Evolutionary conservation across 2,113 vertebrate species (phyloP).

Genomic region (Anser cygnoides): DNA sequence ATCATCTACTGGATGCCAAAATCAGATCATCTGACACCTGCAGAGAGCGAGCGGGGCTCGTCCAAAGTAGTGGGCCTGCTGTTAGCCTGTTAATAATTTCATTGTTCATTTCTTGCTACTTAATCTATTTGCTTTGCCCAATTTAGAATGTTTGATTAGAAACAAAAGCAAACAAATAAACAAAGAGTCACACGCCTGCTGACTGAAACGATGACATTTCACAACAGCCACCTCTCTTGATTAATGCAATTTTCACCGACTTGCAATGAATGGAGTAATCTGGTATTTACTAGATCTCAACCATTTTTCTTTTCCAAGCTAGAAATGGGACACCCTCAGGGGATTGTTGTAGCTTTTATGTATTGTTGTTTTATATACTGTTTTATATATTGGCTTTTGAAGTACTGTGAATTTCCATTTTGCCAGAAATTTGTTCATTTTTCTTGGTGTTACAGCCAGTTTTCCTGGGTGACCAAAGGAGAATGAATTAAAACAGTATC

Average conservation of each 20-base stretch:
- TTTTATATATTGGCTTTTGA: not conserved
- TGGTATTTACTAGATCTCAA: not conserved
- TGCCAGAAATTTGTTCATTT: not conserved
- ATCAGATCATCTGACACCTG: conserved; percentile 63
- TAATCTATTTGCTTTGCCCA: conserved; percentile 46
- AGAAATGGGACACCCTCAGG: not conserved
- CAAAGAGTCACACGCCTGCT: not conserved
- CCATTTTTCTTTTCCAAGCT: not conserved
- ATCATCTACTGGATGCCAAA: conserved; percentile 37
- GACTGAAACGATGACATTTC: not conserved
- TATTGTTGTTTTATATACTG: not conserved
- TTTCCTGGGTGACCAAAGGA: not conserved
- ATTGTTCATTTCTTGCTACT: conserved; percentile 47
- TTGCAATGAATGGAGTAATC: not conserved
- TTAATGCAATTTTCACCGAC: conserved; percentile 2
- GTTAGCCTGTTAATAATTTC: conserved; percentile 34
- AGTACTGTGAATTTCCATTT: not conserved
- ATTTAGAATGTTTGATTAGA: conserved; percentile 32
- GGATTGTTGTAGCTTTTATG: not conserved
- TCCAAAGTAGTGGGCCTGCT: conserved; percentile 40
- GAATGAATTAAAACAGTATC: not conserved
- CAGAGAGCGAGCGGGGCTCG: conserved; percentile 7
- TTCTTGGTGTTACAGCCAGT: not conserved
- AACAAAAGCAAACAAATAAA: conserved; percentile 38
- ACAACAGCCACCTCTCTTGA: not conserved